Conservation (phyloP, 2,113 vertebrate genomes). For the Odontophorus gujanensis region DNA sequence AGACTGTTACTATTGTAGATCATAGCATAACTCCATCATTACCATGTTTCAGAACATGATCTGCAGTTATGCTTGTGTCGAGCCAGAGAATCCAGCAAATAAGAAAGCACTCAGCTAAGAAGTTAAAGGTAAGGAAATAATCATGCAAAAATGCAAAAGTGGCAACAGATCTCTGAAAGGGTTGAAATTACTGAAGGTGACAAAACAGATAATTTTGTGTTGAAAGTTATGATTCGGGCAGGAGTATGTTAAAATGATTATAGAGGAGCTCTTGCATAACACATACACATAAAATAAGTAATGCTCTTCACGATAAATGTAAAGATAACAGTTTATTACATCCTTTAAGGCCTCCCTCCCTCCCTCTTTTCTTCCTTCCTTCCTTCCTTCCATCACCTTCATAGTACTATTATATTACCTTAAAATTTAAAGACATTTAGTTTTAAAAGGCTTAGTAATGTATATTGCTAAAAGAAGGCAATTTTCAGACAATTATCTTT, state of each 20-base stretch:
- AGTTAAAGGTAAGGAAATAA: background rate
- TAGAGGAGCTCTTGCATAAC: background rate
- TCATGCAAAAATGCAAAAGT: rapidly evolving
- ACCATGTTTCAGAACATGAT: background rate
- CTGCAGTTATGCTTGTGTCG: background rate
- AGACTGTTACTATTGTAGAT: background rate
- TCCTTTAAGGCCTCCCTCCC: background rate
- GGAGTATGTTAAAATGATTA: background rate
- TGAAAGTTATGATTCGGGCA: background rate
- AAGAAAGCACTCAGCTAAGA: background rate
- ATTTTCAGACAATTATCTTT: background rate
- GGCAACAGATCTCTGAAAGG: background rate
- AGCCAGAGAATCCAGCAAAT: background rate
- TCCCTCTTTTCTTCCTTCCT: background rate
- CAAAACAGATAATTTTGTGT: background rate
- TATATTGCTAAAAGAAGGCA: background rate
- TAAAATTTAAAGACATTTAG: background rate
- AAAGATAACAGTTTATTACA: background rate
- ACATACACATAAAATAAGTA: background rate
- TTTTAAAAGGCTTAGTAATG: background rate
- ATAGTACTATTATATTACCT: background rate
- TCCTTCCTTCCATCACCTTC: background rate
- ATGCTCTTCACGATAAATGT: background rate
- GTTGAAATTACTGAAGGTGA: background rate
- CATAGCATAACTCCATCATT: background rate